Conservation (phyloP, 2,888 invertebrate genomes). For the Sthenelais limicola region DNA sequence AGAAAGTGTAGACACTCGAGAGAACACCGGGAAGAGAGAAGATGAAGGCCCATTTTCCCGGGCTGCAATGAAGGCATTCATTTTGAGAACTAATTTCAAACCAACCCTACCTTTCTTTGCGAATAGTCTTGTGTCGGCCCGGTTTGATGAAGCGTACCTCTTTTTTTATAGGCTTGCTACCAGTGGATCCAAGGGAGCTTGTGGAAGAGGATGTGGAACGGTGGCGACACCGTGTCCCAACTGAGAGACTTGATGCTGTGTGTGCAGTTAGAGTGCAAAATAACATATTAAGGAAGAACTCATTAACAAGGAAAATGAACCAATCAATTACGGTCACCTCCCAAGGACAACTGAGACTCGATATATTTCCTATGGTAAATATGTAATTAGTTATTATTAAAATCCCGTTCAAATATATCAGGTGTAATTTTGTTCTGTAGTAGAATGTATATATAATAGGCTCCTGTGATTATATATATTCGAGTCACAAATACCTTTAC, state of each 20-base stretch:
- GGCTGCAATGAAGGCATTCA: too few species aligned
- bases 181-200: conserved; percentile 30
- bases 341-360: not conserved
- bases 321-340: not conserved
- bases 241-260: conserved; percentile 32
- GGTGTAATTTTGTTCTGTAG: not conserved
- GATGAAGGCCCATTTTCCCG: too few species aligned
- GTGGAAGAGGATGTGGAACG: conserved; percentile 40
- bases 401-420: not conserved
- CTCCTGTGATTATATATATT: too few species aligned
- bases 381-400: not conserved
- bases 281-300: conserved; percentile 25
- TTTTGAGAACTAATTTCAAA: too few species aligned
- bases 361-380: not conserved
- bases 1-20: too few species aligned
- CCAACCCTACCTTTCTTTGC: conserved; percentile 34
- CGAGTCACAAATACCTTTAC: too few species aligned
- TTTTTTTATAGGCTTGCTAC: conserved; percentile 24
- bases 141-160: conserved; percentile 40
- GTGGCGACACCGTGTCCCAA: conserved; percentile 35
- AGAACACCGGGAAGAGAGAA: too few species aligned
- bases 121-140: conserved; percentile 35
- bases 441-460: too few species aligned
- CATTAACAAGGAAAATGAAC: too few species aligned
- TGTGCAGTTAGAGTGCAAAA: conserved; percentile 34